A percentile compares a stretch with the other conserved stretches of the same genome.
phyloP scores from a whole-genome alignment of 1,140 invertebrate genomes.

The Chironomus striatipennis region DNA sequence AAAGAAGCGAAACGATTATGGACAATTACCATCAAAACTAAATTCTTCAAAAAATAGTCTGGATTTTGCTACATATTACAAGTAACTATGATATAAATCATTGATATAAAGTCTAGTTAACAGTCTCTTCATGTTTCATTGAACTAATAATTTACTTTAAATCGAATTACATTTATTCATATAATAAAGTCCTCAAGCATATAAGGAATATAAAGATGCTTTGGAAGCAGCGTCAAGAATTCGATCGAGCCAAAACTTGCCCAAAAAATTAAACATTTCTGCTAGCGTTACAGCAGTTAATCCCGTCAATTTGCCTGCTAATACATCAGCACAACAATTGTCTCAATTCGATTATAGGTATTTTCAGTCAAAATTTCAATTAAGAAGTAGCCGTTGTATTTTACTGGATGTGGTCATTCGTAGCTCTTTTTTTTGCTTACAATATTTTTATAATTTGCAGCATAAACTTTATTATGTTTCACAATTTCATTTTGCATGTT shows the following conservation, averaged over 20 bases:
- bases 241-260: neutral
- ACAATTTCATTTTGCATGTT: neutral
- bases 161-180: neutral
- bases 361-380: neutral
- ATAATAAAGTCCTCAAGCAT: neutral
- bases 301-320: neutral
- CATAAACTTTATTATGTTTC: neutral
- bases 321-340: neutral
- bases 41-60: neutral
- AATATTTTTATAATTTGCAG: too few species aligned
- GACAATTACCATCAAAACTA: neutral
- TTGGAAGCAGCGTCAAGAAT: neutral
- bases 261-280: neutral
- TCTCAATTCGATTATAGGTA: neutral
- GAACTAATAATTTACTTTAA: neutral
- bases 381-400: too few species aligned
- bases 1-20: neutral
- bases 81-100: neutral
- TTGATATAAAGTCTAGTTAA: neutral
- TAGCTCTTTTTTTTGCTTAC: too few species aligned
- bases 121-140: neutral
- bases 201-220: neutral
- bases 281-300: neutral
- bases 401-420: too few species aligned
- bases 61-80: neutral